phyloP scores from a whole-genome alignment of 2,888 invertebrate genomes.

The Hydropsyche betteni region DNA sequence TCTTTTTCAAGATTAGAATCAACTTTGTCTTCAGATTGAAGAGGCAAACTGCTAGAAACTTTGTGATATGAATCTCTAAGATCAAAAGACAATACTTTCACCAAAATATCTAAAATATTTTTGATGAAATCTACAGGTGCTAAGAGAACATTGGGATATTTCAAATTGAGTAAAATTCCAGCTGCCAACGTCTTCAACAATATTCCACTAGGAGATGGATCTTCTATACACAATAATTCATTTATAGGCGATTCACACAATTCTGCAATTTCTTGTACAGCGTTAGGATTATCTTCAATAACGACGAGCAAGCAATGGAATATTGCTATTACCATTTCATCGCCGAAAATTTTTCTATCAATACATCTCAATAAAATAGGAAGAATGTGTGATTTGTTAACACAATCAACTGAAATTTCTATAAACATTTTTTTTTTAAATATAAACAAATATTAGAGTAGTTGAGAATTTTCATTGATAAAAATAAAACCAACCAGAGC shows the following conservation, averaged over 20 bases:
- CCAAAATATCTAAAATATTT: conserved; percentile 65
- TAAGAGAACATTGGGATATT: conserved; percentile 59
- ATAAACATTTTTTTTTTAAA: conserved; percentile 53
- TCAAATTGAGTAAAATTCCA: conserved; percentile 68
- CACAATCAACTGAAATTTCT: conserved; percentile 70
- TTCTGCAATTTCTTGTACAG: conserved; percentile 65
- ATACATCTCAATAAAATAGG: conserved; percentile 69
- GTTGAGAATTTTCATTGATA: neutral
- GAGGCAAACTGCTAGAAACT: conserved; percentile 63
- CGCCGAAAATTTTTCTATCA: conserved; percentile 67
- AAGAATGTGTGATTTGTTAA: conserved; percentile 72
- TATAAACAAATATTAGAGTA: conserved; percentile 9
- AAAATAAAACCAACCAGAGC: conserved; percentile 60
- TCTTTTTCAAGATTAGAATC: conserved; percentile 57
- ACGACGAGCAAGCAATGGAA: conserved; percentile 76
- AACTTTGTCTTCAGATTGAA: conserved; percentile 55
- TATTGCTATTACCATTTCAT: conserved; percentile 66
- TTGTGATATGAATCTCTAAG: conserved; percentile 64
- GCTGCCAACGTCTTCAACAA: conserved; percentile 68
- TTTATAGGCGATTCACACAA: conserved; percentile 62
- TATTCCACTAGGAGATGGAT: conserved; percentile 59
- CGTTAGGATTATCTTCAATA: conserved; percentile 74
- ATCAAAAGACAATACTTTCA: conserved; percentile 66
- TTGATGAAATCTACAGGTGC: conserved; percentile 63
- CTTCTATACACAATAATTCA: conserved; percentile 59